phyloP scores from a whole-genome alignment of 2,888 invertebrate genomes.

The Orthosia gothica region DNA sequence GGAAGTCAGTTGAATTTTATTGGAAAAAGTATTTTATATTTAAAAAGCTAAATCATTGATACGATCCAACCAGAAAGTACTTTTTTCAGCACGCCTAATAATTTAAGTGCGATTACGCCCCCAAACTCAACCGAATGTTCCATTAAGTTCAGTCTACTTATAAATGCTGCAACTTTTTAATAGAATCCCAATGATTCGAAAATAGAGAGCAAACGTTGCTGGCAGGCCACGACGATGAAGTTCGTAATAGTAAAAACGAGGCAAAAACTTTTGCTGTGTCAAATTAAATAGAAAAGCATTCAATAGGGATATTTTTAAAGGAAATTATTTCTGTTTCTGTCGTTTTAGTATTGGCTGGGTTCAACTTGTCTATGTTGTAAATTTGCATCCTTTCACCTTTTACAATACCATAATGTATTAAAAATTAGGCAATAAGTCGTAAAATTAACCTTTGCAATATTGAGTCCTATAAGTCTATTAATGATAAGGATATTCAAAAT shows the following conservation, averaged over 20 bases:
- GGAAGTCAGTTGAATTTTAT: too few species aligned
- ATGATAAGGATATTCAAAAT: too few species aligned
- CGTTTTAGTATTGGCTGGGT: not conserved
- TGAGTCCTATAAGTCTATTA: too few species aligned
- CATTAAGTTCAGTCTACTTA: constrained; percentile 8
- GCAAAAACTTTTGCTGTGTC: constrained; percentile 29
- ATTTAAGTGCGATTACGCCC: not conserved
- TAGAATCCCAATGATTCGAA: constrained; percentile 46
- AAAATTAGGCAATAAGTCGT: too few species aligned
- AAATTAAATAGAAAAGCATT: constrained; percentile 14
- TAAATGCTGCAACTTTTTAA: constrained; percentile 45
- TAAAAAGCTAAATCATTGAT: not conserved
- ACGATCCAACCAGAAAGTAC: not conserved
- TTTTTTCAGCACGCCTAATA: not conserved
- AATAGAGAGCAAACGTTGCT: constrained; percentile 35
- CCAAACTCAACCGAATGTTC: not conserved
- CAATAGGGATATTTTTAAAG: not conserved
- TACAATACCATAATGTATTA: too few species aligned
- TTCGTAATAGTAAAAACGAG: constrained; percentile 23
- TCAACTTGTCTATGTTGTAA: not conserved
- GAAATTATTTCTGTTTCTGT: not conserved
- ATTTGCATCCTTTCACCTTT: not conserved
- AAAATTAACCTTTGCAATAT: too few species aligned
- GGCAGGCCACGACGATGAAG: constrained; percentile 27
- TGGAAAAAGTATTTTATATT: too few species aligned